Percentiles rank a stretch among this genome's conserved stretches.
Evolutionary conservation across 53 echinoderm and acorn worm genomes (phyloP).

Genomic region (Apostichopus leukothele): DNA sequence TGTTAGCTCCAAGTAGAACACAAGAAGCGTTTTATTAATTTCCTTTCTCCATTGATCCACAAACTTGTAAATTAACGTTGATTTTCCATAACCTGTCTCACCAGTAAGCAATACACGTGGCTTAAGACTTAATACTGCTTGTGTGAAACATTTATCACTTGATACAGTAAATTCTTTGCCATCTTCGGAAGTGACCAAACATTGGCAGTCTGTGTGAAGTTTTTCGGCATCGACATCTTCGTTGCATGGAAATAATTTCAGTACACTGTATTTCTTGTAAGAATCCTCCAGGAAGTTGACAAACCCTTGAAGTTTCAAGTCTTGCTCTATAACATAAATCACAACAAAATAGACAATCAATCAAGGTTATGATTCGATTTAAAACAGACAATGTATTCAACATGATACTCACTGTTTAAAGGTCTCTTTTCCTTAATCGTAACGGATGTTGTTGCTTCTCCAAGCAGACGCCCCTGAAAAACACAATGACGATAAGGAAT

Average conservation of each 20-base stretch:
- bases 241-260: background rate
- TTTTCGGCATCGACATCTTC: background rate
- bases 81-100: background rate
- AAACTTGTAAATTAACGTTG: background rate
- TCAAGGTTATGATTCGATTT: too few species aligned
- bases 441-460: too few species aligned
- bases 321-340: background rate
- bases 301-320: background rate
- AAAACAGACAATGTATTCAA: too few species aligned
- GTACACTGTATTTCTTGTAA: background rate
- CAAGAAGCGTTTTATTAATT: background rate
- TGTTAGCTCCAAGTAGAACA: background rate
- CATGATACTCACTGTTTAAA: too few species aligned
- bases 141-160: background rate
- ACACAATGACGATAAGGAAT: too few species aligned
- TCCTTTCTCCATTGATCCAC: conserved; percentile 1
- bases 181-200: conserved; percentile 6
- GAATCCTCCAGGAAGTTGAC: background rate
- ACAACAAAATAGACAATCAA: background rate
- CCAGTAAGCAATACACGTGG: background rate
- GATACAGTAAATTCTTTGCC: background rate
- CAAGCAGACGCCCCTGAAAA: too few species aligned
- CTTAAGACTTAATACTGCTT: background rate
- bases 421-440: too few species aligned
- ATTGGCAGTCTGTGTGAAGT: background rate